Conservation (phyloP, 2,113 vertebrate species). For the Illadopsis cleaveri region DNA sequence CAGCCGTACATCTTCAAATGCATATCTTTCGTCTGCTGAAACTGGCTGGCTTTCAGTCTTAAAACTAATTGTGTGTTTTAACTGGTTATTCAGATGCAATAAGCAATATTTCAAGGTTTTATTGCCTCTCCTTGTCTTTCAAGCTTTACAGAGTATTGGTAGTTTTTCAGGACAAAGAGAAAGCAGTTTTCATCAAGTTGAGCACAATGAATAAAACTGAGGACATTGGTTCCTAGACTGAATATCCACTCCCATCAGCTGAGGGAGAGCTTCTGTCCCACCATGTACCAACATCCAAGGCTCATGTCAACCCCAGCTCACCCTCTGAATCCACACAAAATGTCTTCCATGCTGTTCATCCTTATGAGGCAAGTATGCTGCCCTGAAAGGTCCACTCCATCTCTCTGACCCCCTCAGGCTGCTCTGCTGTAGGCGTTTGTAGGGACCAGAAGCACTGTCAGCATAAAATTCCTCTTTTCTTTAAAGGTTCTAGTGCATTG, state of each 20-base stretch:
- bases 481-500: neutral
- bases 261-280: neutral
- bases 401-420: neutral
- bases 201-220: neutral
- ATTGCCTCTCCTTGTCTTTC: neutral
- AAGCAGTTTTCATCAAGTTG: neutral
- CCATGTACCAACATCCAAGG: neutral
- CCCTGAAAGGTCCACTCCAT: neutral
- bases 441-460: neutral
- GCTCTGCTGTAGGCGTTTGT: neutral
- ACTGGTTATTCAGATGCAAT: neutral
- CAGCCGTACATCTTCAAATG: neutral
- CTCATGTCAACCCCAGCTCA: neutral
- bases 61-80: neutral
- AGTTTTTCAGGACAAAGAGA: neutral
- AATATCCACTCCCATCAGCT: neutral
- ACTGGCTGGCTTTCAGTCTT: neutral
- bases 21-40: neutral
- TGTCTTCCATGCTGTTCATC: neutral
- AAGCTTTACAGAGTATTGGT: neutral
- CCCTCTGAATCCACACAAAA: neutral
- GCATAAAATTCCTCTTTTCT: neutral
- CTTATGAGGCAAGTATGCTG: neutral
- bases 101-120: slow-evolving; percentile 2
- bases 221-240: neutral